Base-by-base conservation (phyloP, 35 echinoderm and acorn worm genomes). In the Hemicentrotus pulcherrimus region DNA sequence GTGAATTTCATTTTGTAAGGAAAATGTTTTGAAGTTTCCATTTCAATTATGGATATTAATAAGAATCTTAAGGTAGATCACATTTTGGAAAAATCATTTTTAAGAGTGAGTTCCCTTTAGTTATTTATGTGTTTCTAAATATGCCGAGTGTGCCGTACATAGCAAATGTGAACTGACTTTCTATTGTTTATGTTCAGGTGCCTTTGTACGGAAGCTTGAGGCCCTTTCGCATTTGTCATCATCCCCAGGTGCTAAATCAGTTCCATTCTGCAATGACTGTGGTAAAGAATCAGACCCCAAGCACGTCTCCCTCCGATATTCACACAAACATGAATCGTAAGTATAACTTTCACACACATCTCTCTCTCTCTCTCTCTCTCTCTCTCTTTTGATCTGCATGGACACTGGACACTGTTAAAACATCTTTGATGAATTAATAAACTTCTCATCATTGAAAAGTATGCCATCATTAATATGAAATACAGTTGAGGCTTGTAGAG, bases 251-350 rank as follows among this genome's bases (percentile, higher is more conserved):
- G 15, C 47, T 31, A 87, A 46, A 78, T 55, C 50, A 31, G 48
- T 92, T 31, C 12, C 91, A 31, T 93, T 93, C 22, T 93, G 91
- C 91, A 93, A 95, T 47, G 95, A 95, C 48, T 95, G 95, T 95
- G 95, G 95, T 15, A 41, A 88, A 55, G 88, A 95, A 47, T 46
- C 32, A 47, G 91, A 93, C n/a, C 30, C 91, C 91, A 93, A 31
- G 48, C 46, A 18, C 0, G 47, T 93, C 9, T 58, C 91, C 16
- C 47, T 93, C 4, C 45, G 91, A 0, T 58, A 50, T 58, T 93
- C 91, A 15, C 91, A 93, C 91, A 93, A 58, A 93, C 45, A 93
- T 50, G 91, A 93, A 31, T 48, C 91, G 91, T 93, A 93, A 93
- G 91, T 28, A 46, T 55, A 2, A 86, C 32, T 45, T 47, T 90